These are phyloP conservation scores for Arremon brunneinucha DNA, from an alignment of 2,797 vertebrate genomes.

Conservation along the genomic window DNA sequence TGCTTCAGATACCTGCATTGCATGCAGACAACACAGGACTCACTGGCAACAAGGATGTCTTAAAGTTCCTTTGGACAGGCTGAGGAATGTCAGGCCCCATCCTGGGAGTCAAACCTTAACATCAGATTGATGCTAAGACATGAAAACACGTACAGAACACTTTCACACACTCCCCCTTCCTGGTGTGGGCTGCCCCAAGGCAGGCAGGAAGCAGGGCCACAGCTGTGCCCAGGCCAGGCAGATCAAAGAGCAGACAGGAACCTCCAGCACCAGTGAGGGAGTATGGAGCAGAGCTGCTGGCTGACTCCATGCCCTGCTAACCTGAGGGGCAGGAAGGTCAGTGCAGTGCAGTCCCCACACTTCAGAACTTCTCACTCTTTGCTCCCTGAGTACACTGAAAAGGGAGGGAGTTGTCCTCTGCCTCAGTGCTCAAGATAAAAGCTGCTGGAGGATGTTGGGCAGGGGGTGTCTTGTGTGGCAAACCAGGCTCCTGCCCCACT, in stretches of 20 bases:
- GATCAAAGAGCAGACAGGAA: not conserved
- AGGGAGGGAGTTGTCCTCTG: not conserved
- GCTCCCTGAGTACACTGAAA: not conserved
- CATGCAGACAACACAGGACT: not conserved
- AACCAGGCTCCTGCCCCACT: not conserved
- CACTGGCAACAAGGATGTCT: not conserved
- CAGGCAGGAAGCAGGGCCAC: not conserved
- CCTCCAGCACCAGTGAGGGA: not conserved
- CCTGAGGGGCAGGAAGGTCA: not conserved
- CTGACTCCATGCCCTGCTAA: not conserved
- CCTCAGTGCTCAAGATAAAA: not conserved
- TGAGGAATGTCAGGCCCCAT: not conserved
- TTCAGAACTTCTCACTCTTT: not conserved
- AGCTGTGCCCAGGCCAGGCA: not conserved
- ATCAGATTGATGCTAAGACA: not conserved
- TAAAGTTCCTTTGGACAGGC: not conserved
- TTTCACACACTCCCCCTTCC: not conserved
- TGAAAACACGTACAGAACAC: fast-evolving
- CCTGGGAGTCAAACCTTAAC: not conserved
- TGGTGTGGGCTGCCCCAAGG: not conserved
- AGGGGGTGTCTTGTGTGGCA: not conserved
- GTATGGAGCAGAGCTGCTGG: not conserved
- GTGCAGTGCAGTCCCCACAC: not conserved
- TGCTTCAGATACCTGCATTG: not conserved
- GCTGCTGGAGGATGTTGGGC: not conserved